A percentile compares a stretch with the other conserved stretches of the same genome.
Conservation (phyloP, 2,113 vertebrate genomes). For the Vicugna pacos region DNA sequence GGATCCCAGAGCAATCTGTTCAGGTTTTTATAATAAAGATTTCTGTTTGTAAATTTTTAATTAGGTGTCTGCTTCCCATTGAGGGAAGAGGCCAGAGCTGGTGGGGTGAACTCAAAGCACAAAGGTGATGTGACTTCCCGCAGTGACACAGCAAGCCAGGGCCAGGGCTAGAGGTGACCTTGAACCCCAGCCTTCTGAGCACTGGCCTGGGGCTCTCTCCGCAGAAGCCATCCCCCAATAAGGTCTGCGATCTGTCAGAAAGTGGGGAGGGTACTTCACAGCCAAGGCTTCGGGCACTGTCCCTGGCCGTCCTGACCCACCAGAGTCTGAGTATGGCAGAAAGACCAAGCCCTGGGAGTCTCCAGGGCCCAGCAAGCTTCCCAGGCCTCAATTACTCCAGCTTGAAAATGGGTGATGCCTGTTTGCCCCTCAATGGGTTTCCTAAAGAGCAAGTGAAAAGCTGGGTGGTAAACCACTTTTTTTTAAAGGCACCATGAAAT, state of each 20-base stretch:
- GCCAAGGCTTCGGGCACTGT: background rate
- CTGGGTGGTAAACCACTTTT: background rate
- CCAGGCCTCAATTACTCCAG: background rate
- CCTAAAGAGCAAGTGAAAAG: background rate
- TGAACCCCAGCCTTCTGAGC: background rate
- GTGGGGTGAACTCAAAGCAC: background rate
- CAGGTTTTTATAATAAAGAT: background rate
- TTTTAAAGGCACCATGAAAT: background rate
- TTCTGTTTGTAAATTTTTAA: background rate
- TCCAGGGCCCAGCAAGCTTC: background rate
- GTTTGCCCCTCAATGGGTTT: background rate
- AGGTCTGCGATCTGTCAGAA: background rate
- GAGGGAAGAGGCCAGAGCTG: background rate
- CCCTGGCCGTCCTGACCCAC: background rate
- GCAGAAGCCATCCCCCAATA: background rate
- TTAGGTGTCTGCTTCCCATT: background rate
- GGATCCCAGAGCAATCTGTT: background rate
- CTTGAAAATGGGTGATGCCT: background rate
- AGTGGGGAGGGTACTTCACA: background rate
- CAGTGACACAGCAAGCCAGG: background rate
- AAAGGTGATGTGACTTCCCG: background rate
- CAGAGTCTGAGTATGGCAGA: fast-evolving
- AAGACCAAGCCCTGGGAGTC: background rate
- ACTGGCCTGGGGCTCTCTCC: background rate
- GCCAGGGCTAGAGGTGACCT: background rate